Percentiles rank a stretch among this genome's conserved stretches.
These are phyloP conservation scores for Pardalotus punctatus DNA, from an alignment of 2,113 vertebrate species.

Conservation along the genomic window DNA sequence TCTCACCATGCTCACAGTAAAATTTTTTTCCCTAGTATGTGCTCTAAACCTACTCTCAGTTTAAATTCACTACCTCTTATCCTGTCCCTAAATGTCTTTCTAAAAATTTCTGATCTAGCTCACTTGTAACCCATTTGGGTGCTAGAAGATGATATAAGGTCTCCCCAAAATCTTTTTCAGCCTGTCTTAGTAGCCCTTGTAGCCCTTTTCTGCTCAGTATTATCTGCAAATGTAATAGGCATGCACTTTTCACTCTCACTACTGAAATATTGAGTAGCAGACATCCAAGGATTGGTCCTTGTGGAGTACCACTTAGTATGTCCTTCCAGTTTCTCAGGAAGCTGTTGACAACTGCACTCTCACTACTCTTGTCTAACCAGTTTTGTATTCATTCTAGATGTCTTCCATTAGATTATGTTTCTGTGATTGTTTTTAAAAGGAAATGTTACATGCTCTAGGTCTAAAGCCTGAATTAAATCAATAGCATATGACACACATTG, in stretches of 20 bases:
- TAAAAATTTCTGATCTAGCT: neutral
- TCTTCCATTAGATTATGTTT: neutral
- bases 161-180: neutral
- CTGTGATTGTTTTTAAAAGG: neutral
- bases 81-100: neutral
- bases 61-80: neutral
- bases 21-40: neutral
- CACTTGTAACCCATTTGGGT: neutral
- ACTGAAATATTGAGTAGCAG: neutral
- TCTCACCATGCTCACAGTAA: rapidly evolving
- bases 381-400: neutral
- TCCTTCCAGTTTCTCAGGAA: neutral
- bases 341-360: neutral
- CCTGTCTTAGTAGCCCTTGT: neutral
- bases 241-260: neutral
- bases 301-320: neutral
- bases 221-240: neutral
- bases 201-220: neutral
- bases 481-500: rapidly evolving
- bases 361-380: neutral
- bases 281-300: neutral
- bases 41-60: neutral
- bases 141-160: neutral
- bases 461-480: neutral
- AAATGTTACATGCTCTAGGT: neutral